Conservation (phyloP, 1,140 invertebrate genomes). For the Drosophila malerkotliana region DNA sequence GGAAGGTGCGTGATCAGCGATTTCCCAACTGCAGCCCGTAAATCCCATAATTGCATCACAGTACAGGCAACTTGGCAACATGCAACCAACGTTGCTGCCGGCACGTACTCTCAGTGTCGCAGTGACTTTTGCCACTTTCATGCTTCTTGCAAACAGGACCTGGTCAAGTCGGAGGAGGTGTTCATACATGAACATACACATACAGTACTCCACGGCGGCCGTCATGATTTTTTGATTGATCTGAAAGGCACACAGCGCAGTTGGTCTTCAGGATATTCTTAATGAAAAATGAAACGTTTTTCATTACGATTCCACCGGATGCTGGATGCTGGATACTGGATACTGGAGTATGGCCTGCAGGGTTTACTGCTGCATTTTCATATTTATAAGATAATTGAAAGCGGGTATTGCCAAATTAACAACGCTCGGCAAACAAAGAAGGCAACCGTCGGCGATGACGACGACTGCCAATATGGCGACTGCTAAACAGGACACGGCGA, state of each 20-base stretch:
- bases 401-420: constrained; percentile 84
- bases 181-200: not conserved
- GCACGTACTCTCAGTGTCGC: constrained; percentile 45
- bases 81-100: constrained; percentile 33
- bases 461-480: constrained; percentile 72
- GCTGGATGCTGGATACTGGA: constrained; percentile 6
- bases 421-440: constrained; percentile 78
- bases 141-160: constrained; percentile 54
- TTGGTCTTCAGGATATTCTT: constrained; percentile 74
- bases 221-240: constrained; percentile 83
- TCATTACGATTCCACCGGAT: constrained; percentile 61
- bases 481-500: constrained; percentile 41
- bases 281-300: constrained; percentile 80
- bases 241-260: constrained; percentile 79
- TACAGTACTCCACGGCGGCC: not conserved
- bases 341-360: constrained; percentile 48
- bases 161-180: constrained; percentile 6
- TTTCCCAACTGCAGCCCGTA: constrained; percentile 52
- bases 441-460: constrained; percentile 12
- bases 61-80: constrained; percentile 20
- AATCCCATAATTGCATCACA: constrained; percentile 72
- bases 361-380: constrained; percentile 83
- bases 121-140: constrained; percentile 55
- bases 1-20: constrained; percentile 57
- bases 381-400: constrained; percentile 84